Evolutionary conservation across 2,113 vertebrate species (phyloP), one percentile per base, ranked within the genome.

Genomic region (Triplophysa siluroides): DNA sequence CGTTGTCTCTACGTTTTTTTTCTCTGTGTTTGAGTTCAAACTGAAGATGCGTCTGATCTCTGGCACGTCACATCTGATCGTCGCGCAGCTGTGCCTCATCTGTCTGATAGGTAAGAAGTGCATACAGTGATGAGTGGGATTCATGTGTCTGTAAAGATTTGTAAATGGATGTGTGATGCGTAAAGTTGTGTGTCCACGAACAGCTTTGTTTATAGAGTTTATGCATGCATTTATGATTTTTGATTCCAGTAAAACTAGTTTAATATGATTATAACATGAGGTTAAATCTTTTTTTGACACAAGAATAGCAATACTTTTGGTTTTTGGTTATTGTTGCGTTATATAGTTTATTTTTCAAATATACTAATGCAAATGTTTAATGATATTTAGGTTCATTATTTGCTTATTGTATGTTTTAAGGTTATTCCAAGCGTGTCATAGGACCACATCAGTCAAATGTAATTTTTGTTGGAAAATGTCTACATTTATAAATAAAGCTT

Each of bases 71-170:
- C 61, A 77, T 3, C 8, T 87, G 21, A 16, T 86, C 50, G 60
- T 88, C 79, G 86, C 58, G 24, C 89, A 82, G 79, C 85, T 91
- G 83, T 87, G 90, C 33, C 79, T 91, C 56, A 60, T 92, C 80
- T 83, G 85, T 74, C 85, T 85, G 0, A 86, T 83, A 84, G 92
- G 92, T 93, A 90, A 88, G 92, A 83, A 85, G 67, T 26, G 21
- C 52, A 29, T 33, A 29, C 52, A 62, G 29, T 19, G 5, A 50
- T 5, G 50, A 76, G 23, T 52, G 14, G 1, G 50, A 63, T 63
- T 41, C 16, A 61, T 41, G n/a, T 13, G 29, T 38, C 8, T 54
- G 11, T 0, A 2, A 21, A 41, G 19, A 60, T 21, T 61, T 79
- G 56, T n/a, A 11, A 14, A 21, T 33, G 62, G 62, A 41, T 63